These are phyloP conservation scores for Morpho helenor DNA, from an alignment of 2,888 invertebrate genomes.

Conservation along the genomic window DNA sequence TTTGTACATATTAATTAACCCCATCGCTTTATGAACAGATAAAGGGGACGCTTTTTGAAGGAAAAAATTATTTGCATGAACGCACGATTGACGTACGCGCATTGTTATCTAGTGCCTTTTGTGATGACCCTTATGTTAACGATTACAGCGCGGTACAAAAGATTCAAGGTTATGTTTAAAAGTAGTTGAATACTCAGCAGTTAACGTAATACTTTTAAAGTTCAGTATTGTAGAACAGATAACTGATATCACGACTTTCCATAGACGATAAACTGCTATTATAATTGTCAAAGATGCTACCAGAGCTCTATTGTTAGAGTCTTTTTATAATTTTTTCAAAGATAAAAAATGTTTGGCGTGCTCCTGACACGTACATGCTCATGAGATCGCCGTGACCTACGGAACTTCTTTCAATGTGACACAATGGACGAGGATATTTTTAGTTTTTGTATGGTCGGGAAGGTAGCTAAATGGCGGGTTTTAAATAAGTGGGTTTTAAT, in stretches of 20 bases:
- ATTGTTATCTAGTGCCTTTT: conserved; percentile 77
- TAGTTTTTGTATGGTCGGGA: conserved; percentile 74
- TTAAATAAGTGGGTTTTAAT: conserved; percentile 76
- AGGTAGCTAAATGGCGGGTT: conserved; percentile 77
- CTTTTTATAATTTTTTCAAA: conserved; percentile 75
- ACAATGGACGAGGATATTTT: conserved; percentile 74
- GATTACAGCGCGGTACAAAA: conserved; percentile 47
- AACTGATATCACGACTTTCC: conserved; percentile 44
- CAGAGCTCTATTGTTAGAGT: conserved; percentile 69
- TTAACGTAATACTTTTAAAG: conserved; percentile 42
- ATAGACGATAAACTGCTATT: conserved; percentile 48
- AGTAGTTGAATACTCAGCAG: conserved; percentile 46
- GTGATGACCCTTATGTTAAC: conserved; percentile 78
- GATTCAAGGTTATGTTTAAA: conserved; percentile 36
- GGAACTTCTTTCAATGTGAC: conserved; percentile 74
- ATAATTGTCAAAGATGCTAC: conserved; percentile 80
- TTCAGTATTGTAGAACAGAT: conserved; percentile 41
- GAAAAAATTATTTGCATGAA: conserved; percentile 78
- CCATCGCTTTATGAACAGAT: conserved; percentile 68
- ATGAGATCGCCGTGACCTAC: conserved; percentile 73
- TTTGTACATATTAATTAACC: conserved; percentile 77
- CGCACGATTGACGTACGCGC: conserved; percentile 76
- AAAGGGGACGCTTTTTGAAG: conserved; percentile 71
- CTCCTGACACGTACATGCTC: conserved; percentile 73
- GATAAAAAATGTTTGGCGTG: conserved; percentile 79